These are phyloP conservation scores for Hetaerina americana DNA, from an alignment of 1,140 invertebrate genomes.

Conservation along the genomic window DNA sequence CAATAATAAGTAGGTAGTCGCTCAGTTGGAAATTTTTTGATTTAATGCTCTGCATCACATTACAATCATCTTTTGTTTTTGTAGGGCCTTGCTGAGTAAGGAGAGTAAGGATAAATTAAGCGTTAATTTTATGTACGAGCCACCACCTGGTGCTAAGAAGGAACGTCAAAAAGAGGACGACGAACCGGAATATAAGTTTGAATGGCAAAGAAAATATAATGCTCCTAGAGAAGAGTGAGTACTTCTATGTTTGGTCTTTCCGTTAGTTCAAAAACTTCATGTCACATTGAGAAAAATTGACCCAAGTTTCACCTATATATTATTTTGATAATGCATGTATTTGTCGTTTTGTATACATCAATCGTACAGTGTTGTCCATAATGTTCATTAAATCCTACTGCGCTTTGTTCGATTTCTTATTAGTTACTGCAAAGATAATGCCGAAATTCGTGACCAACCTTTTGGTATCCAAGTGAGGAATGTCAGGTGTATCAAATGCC, in stretches of 20 bases:
- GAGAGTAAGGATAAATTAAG: constrained; percentile 98
- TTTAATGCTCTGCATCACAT: not conserved
- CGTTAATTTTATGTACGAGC: constrained; percentile 99
- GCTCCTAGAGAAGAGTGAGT: constrained; percentile 78
- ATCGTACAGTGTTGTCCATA: too few relatives aligned
- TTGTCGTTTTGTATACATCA: too few relatives aligned
- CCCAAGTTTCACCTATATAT: too few relatives aligned
- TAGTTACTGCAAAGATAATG: constrained; percentile 89
- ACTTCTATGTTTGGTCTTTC: not conserved
- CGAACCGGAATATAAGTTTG: constrained; percentile 96
- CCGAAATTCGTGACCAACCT: constrained; percentile 93
- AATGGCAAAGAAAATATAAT: constrained; percentile 98
- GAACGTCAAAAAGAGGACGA: constrained; percentile 82
- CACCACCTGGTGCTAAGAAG: constrained; percentile 91
- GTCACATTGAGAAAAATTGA: constrained; percentile 8
- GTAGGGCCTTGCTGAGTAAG: constrained; percentile 86
- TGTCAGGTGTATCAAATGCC: constrained; percentile 96
- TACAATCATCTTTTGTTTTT: constrained; percentile 18
- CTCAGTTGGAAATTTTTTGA: constrained; percentile 4
- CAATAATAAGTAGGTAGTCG: constrained; percentile 86
- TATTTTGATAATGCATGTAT: too few relatives aligned
- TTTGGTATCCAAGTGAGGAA: constrained; percentile 97
- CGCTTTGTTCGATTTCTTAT: constrained; percentile 10
- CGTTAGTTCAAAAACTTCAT: not conserved
- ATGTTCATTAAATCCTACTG: too few relatives aligned